Conservation (phyloP, 2,113 vertebrate genomes). For the Herpetotheres cachinnans region DNA sequence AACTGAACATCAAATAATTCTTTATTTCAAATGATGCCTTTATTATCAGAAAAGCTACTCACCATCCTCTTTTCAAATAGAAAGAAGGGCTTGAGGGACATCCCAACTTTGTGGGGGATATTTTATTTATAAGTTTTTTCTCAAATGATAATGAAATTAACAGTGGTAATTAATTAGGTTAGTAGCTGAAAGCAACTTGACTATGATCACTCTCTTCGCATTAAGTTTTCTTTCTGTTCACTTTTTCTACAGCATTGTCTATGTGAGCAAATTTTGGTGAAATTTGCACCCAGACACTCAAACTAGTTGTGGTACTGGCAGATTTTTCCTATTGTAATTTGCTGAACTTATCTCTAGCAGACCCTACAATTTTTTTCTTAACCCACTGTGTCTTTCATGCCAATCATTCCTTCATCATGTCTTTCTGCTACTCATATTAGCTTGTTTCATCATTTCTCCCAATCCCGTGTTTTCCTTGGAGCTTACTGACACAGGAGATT, state of each 20-base stretch:
- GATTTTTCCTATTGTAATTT: not conserved
- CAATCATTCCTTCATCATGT: not conserved
- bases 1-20: not conserved
- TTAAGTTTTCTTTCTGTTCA: not conserved
- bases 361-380: not conserved
- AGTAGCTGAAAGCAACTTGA: not conserved
- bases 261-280: not conserved
- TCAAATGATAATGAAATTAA: constrained; percentile 6
- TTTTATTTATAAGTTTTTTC: constrained; percentile 19
- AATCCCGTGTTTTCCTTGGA: not conserved
- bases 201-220: not conserved
- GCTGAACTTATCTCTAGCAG: not conserved
- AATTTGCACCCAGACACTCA: not conserved
- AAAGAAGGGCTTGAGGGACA: not conserved
- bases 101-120: not conserved
- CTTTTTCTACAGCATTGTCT: not conserved
- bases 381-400: not conserved
- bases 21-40: not conserved
- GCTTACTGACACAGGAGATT: not conserved
- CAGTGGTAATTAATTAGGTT: not conserved
- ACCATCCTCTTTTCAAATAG: not conserved
- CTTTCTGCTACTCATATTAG: not conserved
- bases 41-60: constrained; percentile 3
- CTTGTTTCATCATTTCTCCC: not conserved
- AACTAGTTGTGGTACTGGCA: not conserved